Evolutionary conservation across 2,888 invertebrate species (phyloP).

Genomic region (Orthosia incerta): DNA sequence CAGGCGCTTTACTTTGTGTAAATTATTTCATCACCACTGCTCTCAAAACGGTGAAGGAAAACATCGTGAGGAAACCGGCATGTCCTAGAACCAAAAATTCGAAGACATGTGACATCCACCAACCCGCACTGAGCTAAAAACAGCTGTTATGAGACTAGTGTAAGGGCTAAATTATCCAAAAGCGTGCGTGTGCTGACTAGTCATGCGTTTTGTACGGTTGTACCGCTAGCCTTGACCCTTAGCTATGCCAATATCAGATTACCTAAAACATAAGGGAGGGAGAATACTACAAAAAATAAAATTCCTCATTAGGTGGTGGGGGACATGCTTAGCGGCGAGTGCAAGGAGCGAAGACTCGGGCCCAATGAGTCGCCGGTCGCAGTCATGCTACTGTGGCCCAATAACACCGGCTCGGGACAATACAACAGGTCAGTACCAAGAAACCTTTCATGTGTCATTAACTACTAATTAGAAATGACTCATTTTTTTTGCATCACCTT

Average conservation of each 20-base stretch:
- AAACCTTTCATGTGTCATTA: conserved; percentile 39
- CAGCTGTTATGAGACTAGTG: neutral
- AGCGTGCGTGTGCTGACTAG: neutral
- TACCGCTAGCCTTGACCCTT: neutral
- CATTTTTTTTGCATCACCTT: conserved; percentile 27
- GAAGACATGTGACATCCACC: no score
- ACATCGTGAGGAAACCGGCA: no score
- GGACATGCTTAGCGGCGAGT: conserved; percentile 96
- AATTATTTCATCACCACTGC: no score
- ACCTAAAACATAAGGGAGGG: neutral
- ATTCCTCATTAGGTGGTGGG: conserved; percentile 92
- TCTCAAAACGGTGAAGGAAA: no score
- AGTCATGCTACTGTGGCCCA: conserved; percentile 96
- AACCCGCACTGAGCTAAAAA: no score
- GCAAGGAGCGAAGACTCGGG: conserved; percentile 97
- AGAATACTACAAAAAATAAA: conserved; percentile 15
- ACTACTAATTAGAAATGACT: conserved; percentile 32
- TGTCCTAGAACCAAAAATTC: no score
- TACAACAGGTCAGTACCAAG: conserved; percentile 83
- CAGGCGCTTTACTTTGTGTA: no score
- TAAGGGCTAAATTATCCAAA: neutral
- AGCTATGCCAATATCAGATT: conserved; percentile 2
- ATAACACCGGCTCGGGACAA: conserved; percentile 90
- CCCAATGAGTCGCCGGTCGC: conserved; percentile 95
- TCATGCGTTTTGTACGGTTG: conserved; percentile 4